Evolutionary conservation across 2,113 vertebrate genomes (phyloP).

Genomic region (Sialia sialis): DNA sequence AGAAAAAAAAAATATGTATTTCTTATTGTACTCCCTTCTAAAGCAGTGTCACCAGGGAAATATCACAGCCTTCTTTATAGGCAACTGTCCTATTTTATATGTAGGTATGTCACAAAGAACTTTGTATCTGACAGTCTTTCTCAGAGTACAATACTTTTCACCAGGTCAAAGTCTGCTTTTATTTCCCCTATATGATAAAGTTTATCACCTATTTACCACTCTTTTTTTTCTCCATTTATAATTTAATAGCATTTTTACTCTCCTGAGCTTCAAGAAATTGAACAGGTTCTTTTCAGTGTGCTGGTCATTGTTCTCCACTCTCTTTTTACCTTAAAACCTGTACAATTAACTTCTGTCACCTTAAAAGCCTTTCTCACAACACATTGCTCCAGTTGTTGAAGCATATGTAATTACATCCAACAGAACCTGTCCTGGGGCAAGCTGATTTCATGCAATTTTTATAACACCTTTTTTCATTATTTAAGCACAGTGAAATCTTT

Average conservation of each 20-base stretch:
- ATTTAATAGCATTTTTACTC: conserved; percentile 48
- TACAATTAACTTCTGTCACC: conserved; percentile 73
- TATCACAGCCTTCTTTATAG: conserved; percentile 52
- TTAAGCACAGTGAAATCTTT: conserved; percentile 73
- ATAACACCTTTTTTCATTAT: conserved; percentile 76
- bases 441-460: conserved; percentile 76
- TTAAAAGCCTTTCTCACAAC: conserved; percentile 71
- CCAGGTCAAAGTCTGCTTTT: conserved; percentile 20
- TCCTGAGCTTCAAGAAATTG: conserved; percentile 39
- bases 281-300: neutral
- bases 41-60: conserved; percentile 63
- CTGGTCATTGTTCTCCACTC: conserved; percentile 31
- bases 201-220: conserved; percentile 27
- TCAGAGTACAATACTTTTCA: conserved; percentile 16
- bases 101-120: conserved; percentile 51
- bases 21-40: conserved; percentile 56
- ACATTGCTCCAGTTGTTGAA: conserved; percentile 72
- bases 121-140: conserved; percentile 34
- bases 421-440: conserved; percentile 71
- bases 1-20: conserved; percentile 21
- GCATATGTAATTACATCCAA: conserved; percentile 75
- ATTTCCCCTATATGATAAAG: conserved; percentile 15
- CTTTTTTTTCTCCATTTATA: conserved; percentile 46
- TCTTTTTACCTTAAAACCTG: conserved; percentile 62
- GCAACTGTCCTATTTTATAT: conserved; percentile 62